Evolutionary conservation across 2,113 vertebrate genomes (phyloP), one percentile per base, ranked within the genome.

Genomic region (Vicugna pacos): DNA sequence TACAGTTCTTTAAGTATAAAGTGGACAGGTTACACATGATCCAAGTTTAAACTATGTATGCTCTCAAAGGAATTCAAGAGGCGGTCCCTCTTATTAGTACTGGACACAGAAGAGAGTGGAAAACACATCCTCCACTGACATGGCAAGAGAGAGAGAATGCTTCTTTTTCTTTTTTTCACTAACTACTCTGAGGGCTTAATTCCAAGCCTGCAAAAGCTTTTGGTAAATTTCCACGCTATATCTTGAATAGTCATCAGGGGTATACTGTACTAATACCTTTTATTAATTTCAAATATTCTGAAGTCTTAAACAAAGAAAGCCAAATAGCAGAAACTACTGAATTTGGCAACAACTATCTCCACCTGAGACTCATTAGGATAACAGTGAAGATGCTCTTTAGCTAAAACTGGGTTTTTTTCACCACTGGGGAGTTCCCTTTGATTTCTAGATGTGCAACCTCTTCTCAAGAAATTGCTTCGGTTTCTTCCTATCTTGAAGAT

Each of bases 381-480:
- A 52, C 13, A 87, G 26, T 19, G 28, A 84, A 96, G 54, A 58
- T 32, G 7, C 3, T 86, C 11, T 64, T 72, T 48, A 82, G 56
- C 15, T 70, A 83, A 54, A 38, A n/a, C 46, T 86, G 82, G 30
- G 28, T 38, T 24, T 76, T 65, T 92, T 93, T 96, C 15, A 70
- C 58, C 80, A 42, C 30, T 17, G 89, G 70, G 32, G 50, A 72
- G 65, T 84, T 95, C 8, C 20, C 24, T 73, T 91, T 67, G 73
- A 91, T 94, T 93, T 93, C 9, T 54, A 70, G 28, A 83, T 52
- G 16, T 46, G n/a, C 28, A 50, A 32, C 13, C 3, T 60, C 46
- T 89, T 92, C 35, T 75, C 56, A 80, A 73, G 30, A 97, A 92
- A 92, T 58, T 65, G 17, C 64, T 82, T 95, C 32, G 26, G 28